phyloP scores from a whole-genome alignment of 2,888 invertebrate species.

The Ecdyonurus torrentis region DNA sequence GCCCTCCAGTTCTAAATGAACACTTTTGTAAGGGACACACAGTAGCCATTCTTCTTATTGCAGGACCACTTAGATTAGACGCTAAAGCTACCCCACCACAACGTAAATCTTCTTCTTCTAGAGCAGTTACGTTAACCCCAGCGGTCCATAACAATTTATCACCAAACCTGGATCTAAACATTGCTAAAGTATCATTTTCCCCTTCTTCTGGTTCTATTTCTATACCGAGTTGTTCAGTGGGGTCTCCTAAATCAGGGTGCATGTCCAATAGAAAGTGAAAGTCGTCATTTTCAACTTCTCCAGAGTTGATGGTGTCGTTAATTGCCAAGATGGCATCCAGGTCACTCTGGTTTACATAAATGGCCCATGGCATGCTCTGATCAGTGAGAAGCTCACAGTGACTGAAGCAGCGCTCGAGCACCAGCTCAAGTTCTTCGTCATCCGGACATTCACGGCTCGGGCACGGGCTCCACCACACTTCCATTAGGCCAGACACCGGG shows the following conservation, averaged over 20 bases:
- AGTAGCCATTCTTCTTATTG: constrained; percentile 28
- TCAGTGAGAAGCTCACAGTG: constrained; percentile 32
- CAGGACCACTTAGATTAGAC: constrained; percentile 33
- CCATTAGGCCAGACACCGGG: constrained; percentile 49
- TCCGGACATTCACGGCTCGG: constrained; percentile 63
- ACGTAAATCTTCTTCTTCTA: constrained; percentile 54
- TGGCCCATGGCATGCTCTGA: neutral
- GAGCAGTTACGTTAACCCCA: constrained; percentile 54
- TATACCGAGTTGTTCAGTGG: constrained; percentile 57
- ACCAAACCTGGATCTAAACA: constrained; percentile 33
- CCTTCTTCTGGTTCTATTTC: constrained; percentile 57
- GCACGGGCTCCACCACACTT: constrained; percentile 75
- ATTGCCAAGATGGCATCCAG: neutral
- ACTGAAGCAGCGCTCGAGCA: constrained; percentile 53
- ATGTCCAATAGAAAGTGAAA: constrained; percentile 41
- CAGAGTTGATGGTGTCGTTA: neutral
- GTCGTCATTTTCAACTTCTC: neutral
- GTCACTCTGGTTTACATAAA: neutral
- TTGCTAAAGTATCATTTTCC: constrained; percentile 48
- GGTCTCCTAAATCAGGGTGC: constrained; percentile 56
- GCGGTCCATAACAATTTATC: constrained; percentile 42
- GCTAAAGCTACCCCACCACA: constrained; percentile 55
- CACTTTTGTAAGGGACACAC: constrained; percentile 65
- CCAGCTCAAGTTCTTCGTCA: constrained; percentile 52
- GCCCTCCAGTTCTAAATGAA: constrained; percentile 31